Evolutionary conservation across 2,797 vertebrate genomes (phyloP), one percentile per base, ranked within the genome.

Genomic region (Morelia viridis): DNA sequence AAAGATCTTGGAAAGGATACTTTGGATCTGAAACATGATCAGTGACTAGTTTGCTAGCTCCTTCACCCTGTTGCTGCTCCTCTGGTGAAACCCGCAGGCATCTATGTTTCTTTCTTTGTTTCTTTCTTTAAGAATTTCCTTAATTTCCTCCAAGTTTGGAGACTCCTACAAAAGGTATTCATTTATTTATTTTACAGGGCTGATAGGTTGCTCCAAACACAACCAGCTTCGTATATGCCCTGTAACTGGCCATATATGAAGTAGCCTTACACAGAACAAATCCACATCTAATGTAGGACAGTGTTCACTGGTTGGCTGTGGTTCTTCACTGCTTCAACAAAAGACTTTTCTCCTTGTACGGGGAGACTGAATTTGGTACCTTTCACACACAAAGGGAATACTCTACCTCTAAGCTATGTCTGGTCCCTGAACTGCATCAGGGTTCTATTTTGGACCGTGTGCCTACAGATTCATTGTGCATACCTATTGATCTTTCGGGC

Each of bases 401-500:
- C 10, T 68, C 65, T 11, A 31, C 65, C 65, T 1, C 64, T n/a
- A 10, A 65, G 64, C 65, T 35, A 31, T 4, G 24, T 11, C 65
- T 5, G 8, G 28, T 65, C 64, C 26, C 64, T 28, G n/a, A 84
- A 84, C 2, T 9, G 28, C 53, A 56, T 53, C 15, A 56, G 28
- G 50, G 11, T 57, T 57, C 86, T 88, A 93, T 92, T 91, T 85
- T 62, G 35, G 24, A 28, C 53, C 57, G 28, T 85, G 50, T 56
- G 56, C n/a, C 7, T 53, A 8, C 50, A 53, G 15, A 17, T n/a
- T 85, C 53, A 56, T n/a, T 5, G 28, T 15, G 10, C 41, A 26
- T 53, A 53, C 3, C 24, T 24, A 22, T 9, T 53, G 50, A 8
- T 53, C 50, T 53, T 53, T 53, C 50, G 9, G 50, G 50, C 50